Conservation (phyloP, 2,113 vertebrate species). For the Bos javanicus region DNA sequence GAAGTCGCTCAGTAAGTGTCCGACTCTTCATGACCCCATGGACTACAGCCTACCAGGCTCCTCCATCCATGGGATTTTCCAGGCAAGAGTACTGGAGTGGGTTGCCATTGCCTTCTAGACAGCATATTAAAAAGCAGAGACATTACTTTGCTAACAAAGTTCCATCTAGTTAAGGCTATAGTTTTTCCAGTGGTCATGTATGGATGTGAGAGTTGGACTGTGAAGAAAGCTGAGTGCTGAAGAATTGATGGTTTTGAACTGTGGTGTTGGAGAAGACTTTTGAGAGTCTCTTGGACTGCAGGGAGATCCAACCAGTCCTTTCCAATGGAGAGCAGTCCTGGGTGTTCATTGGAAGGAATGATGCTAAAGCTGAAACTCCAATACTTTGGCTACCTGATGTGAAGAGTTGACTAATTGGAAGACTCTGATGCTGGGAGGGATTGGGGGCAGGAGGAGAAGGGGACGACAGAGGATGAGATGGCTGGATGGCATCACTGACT, state of each 20-base stretch:
- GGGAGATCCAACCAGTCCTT: neutral
- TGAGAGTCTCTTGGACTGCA: neutral
- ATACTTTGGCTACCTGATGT: neutral
- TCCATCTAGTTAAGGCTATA: no score
- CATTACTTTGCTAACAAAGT: no score
- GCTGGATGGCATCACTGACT: neutral
- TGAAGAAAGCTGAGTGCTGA: neutral
- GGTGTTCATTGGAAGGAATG: neutral
- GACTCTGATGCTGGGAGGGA: neutral
- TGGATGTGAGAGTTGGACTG: no score
- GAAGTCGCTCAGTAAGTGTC: no score
- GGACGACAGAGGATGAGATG: neutral
- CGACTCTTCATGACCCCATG: no score
- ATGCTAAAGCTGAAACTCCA: neutral
- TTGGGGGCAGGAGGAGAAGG: neutral
- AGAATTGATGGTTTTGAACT: neutral
- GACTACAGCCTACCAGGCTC: no score
- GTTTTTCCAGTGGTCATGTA: no score
- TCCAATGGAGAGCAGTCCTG: neutral
- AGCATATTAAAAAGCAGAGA: no score
- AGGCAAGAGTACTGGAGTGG: no score
- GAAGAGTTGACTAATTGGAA: neutral
- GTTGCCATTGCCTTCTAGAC: no score
- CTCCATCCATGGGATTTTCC: no score
- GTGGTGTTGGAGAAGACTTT: neutral